Conservation (phyloP, 2,113 vertebrate species). For the Paramormyrops kingsleyae region DNA sequence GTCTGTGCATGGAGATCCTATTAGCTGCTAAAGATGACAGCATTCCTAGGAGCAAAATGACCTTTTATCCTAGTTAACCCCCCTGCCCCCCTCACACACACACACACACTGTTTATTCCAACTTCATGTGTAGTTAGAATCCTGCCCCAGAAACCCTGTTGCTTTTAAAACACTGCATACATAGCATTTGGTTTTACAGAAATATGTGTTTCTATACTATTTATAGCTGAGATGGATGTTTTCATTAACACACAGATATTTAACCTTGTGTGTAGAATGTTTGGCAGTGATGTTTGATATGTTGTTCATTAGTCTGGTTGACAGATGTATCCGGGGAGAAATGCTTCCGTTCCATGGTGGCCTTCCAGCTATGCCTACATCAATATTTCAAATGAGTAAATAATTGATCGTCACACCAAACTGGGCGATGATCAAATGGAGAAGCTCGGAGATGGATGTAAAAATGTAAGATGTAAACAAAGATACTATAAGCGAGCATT, state of each 20-base stretch:
- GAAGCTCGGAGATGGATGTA: constrained; percentile 50
- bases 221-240: background rate
- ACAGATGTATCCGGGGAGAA: constrained; percentile 41
- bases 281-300: constrained; percentile 10
- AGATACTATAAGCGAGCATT: constrained; percentile 45
- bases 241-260: constrained; percentile 29
- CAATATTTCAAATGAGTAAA: constrained; percentile 64
- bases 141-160: background rate
- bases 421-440: constrained; percentile 63
- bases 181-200: background rate
- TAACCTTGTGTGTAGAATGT: background rate
- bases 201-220: background rate
- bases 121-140: background rate
- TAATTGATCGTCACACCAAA: constrained; percentile 65
- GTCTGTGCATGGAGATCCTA: background rate
- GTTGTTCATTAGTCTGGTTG: constrained; percentile 36
- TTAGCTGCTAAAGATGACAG: background rate
- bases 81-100: no score
- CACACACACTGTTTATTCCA: background rate
- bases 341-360: constrained; percentile 42
- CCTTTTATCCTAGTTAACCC: background rate
- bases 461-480: constrained; percentile 60
- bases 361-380: constrained; percentile 42
- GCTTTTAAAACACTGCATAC: background rate
- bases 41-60: background rate